A percentile compares a stretch with the other conserved stretches of the same genome.
These are phyloP conservation scores for Clinocottus analis DNA, from an alignment of 2,113 vertebrate species.

Conservation along the genomic window DNA sequence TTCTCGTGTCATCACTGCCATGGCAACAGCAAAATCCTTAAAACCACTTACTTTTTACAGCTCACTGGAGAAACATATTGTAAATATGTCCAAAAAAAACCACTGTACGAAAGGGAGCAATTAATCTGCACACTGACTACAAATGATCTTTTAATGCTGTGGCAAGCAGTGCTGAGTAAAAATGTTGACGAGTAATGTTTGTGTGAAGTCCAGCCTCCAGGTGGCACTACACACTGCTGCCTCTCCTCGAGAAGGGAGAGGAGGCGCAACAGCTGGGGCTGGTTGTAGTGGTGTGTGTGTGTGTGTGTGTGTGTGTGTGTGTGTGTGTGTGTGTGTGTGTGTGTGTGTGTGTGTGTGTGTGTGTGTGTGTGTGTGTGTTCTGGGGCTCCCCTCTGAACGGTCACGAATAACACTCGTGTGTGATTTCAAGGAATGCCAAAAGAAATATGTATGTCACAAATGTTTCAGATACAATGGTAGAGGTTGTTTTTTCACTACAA, in stretches of 20 bases:
- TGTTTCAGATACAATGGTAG: not conserved
- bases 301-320: not conserved
- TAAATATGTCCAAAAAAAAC: slow-evolving; percentile 4
- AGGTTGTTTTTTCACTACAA: too few relatives aligned
- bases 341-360: not conserved
- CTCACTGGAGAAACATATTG: not conserved
- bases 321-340: not conserved
- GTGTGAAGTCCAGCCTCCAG: slow-evolving; percentile 44
- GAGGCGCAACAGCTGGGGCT: slow-evolving; percentile 20
- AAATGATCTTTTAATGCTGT: not conserved
- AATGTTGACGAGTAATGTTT: not conserved
- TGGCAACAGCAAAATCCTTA: slow-evolving; percentile 63
- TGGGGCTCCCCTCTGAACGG: not conserved
- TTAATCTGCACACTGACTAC: not conserved
- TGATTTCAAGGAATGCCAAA: not conserved
- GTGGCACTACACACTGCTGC: slow-evolving; percentile 51
- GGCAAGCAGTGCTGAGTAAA: not conserved
- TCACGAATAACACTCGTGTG: not conserved
- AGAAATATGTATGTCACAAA: not conserved
- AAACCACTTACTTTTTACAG: slow-evolving; percentile 24
- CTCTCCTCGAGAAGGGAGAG: slow-evolving; percentile 6
- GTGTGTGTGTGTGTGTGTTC: not conserved
- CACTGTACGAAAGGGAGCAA: not conserved
- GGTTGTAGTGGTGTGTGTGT: not conserved
- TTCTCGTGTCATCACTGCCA: slow-evolving; percentile 67